Base-by-base conservation (phyloP, 1,140 invertebrate genomes). In the Lasioglossum albipes region DNA sequence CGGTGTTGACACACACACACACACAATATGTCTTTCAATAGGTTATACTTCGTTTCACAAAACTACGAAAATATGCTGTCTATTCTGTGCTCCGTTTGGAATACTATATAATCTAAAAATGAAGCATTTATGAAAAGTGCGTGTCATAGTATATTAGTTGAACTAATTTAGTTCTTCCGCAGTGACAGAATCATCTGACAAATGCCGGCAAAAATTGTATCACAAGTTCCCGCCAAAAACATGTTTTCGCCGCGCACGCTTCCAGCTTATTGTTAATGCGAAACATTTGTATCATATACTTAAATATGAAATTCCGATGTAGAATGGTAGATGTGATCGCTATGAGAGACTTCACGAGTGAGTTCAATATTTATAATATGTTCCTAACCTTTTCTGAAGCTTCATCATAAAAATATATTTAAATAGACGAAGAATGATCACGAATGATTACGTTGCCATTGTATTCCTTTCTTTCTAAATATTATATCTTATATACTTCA, bases 301-400 rank as follows among this genome's bases (percentile, higher is more conserved):
- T 0, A 2, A 79, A 12, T 9, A 79, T 79, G 76, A 79, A 95
- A 78, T 95, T 96, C 82, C 91, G 94, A 80, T 95, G 94, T 69
- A 91, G 94, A 89, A 95, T 96, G 90, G 91, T 91, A 69, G 94
- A 95, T 85, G 81, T 90, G 59, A 82, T 91, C 27, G 93, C 94
- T 31, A 95, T 95, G 94, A 91, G 93, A 77, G 95, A 95, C 78
- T 95, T 95, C 85, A 94, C 94, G 74, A 94, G 94, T 94, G 92
- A 92, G 89, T 83, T 81, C 68, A 79, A 61, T 22, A 13, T 69
- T 59, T 70, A 20, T 18, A 64, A 59, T 52, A 0, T 12, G 0
- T 74, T 79, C 72, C 42, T 77, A 83, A 87, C 71, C 79, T 83
- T 72, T 16, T 22, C 3, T 54, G 27, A 7, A 7, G 54, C 52